Conservation (phyloP, 2,888 invertebrate species). For the Calliscelio sp. region DNA sequence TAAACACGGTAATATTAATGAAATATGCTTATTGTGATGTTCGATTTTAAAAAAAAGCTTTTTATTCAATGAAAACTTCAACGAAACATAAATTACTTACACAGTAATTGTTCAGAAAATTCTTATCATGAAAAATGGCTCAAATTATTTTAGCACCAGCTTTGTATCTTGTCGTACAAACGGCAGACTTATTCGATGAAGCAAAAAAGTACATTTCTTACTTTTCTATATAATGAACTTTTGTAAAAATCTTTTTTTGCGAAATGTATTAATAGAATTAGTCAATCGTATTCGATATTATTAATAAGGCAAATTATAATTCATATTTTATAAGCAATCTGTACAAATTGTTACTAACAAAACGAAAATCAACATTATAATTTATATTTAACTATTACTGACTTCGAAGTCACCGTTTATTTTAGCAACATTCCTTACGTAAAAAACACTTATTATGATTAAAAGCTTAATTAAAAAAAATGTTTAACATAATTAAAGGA, state of each 20-base stretch:
- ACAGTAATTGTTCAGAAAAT: no score
- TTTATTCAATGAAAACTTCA: not conserved
- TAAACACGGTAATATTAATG: not conserved
- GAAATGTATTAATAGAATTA: not conserved
- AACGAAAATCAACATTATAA: no score
- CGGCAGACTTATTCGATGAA: slow-evolving; percentile 3
- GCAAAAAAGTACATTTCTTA: slow-evolving; percentile 14
- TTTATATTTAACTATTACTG: no score
- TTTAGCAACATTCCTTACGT: no score
- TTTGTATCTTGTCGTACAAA: slow-evolving; percentile 14
- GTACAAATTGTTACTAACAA: no score
- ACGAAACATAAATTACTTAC: slow-evolving; percentile 35
- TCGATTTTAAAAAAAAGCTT: slow-evolving; percentile 6
- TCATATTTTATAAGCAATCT: no score
- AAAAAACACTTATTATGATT: not conserved
- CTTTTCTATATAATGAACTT: slow-evolving; percentile 12
- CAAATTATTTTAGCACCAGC: slow-evolving; percentile 10
- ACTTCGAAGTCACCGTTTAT: no score
- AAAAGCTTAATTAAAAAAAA: not conserved
- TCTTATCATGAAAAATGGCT: slow-evolving; percentile 1
- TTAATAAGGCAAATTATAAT: no score
- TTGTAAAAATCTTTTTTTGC: slow-evolving; percentile 13
- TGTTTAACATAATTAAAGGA: not conserved
- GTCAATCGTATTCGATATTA: no score
- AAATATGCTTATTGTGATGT: not conserved